Conservation (phyloP, 1,140 invertebrate species). For the Drosophila persimilis region DNA sequence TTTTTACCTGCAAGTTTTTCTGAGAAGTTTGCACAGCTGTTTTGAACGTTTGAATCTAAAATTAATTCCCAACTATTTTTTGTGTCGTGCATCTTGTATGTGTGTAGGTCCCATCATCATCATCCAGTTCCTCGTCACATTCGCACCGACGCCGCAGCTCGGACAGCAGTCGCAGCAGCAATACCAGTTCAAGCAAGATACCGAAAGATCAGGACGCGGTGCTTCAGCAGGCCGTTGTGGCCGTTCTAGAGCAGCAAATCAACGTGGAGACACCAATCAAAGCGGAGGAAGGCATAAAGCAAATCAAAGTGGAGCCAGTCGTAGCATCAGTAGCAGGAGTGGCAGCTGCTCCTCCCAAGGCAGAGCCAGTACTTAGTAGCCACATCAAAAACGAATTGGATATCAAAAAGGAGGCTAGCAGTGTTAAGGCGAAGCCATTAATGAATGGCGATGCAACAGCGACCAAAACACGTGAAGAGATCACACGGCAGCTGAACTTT, state of each 20-base stretch:
- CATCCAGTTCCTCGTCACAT: conserved; percentile 65
- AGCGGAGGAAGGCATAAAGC: conserved; percentile 22
- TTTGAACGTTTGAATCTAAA: not conserved
- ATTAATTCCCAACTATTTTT: conserved; percentile 2
- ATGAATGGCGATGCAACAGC: conserved; percentile 46
- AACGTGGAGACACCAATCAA: conserved; percentile 44
- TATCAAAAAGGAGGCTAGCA: conserved; percentile 61
- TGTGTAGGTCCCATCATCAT: conserved; percentile 57
- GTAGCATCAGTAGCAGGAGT: not conserved
- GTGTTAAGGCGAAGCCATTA: conserved; percentile 28
- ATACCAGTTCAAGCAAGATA: conserved; percentile 52
- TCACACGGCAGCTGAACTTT: conserved; percentile 73
- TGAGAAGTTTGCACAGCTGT: conserved; percentile 10
- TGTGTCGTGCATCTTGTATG: not conserved
- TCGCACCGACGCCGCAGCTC: conserved; percentile 71
- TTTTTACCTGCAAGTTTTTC: not conserved
- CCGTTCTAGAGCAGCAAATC: conserved; percentile 41
- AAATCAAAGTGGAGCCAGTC: conserved; percentile 12
- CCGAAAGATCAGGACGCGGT: conserved; percentile 27
- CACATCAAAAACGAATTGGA: conserved; percentile 54
- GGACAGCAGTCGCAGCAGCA: conserved; percentile 71
- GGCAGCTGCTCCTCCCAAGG: not conserved
- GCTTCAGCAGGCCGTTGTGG: conserved; percentile 27
- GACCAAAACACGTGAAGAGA: conserved; percentile 70
- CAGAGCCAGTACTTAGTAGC: conserved; percentile 29